Conservation (phyloP, 2,113 vertebrate species). For the Thalassoma bifasciatum region DNA sequence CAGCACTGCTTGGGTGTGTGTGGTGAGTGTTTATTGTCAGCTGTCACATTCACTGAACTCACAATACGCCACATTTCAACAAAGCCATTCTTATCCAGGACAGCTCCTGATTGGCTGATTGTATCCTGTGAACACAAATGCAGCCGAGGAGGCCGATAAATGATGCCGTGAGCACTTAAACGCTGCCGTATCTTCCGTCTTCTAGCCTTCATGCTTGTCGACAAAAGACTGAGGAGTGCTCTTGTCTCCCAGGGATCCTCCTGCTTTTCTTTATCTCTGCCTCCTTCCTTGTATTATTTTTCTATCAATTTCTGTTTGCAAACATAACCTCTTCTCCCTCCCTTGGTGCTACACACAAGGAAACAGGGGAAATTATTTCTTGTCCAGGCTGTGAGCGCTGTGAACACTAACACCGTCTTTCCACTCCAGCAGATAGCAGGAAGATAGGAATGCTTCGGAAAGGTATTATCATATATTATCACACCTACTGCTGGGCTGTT, state of each 20-base stretch:
- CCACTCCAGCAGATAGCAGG: conserved; percentile 8
- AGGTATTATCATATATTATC: conserved; percentile 36
- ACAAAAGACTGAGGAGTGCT: background rate
- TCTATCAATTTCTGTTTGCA: conserved; percentile 24
- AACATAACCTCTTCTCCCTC: conserved; percentile 1
- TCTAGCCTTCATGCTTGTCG: conserved; percentile 8
- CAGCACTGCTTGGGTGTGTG: background rate
- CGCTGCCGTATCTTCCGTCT: background rate
- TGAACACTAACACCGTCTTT: conserved; percentile 23
- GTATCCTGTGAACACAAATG: background rate
- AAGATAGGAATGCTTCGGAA: conserved; percentile 23
- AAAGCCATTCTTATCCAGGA: background rate
- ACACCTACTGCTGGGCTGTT: conserved; percentile 1
- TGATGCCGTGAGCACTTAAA: background rate
- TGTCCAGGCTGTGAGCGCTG: conserved; percentile 1
- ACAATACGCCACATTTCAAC: background rate
- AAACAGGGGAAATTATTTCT: conserved; percentile 20
- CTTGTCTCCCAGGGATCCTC: background rate
- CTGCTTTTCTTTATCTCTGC: background rate
- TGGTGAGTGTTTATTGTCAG: background rate
- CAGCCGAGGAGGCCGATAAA: background rate
- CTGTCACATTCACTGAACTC: background rate
- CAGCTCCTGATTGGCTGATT: background rate
- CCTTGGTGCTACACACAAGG: background rate
- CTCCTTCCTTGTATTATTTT: conserved; percentile 21